Evolutionary conservation across 2,888 invertebrate genomes (phyloP).

Genomic region (Pinctada fucata): DNA sequence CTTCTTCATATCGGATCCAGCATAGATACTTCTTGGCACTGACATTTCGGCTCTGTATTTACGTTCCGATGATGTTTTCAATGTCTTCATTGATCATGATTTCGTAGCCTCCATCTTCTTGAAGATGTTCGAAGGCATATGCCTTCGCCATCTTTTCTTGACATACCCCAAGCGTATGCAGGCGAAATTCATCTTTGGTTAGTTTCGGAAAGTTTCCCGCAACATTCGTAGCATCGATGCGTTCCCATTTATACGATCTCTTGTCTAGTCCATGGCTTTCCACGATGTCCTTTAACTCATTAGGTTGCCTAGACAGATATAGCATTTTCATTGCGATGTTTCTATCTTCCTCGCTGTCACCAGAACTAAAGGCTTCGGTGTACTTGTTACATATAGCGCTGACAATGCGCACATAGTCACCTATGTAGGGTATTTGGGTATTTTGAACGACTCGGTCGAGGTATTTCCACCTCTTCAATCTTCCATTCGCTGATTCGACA

Average conservation of each 20-base stretch:
- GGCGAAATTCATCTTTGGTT: not conserved
- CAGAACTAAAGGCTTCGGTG: no score
- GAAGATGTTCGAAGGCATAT: not conserved
- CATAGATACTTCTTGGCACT: slow-evolving; percentile 4
- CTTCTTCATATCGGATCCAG: not conserved
- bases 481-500: no score
- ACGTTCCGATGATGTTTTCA: not conserved
- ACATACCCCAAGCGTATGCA: not conserved
- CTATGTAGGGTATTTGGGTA: no score
- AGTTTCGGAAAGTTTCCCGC: not conserved
- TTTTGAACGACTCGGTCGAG: no score
- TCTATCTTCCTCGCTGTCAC: not conserved
- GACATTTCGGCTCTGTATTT: slow-evolving; percentile 1
- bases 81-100: slow-evolving; percentile 3
- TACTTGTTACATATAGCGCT: no score
- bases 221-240: not conserved
- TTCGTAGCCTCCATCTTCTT: slow-evolving; percentile 1
- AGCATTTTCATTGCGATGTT: slow-evolving; percentile 5
- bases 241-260: not conserved
- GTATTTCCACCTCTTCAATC: no score
- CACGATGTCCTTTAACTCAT: slow-evolving; percentile 2
- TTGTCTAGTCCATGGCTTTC: slow-evolving; percentile 5
- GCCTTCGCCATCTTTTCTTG: slow-evolving; percentile 10
- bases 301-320: not conserved
- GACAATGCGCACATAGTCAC: no score